phyloP scores from a whole-genome alignment of 2,797 vertebrate species.

The Manis crassicaudata region DNA sequence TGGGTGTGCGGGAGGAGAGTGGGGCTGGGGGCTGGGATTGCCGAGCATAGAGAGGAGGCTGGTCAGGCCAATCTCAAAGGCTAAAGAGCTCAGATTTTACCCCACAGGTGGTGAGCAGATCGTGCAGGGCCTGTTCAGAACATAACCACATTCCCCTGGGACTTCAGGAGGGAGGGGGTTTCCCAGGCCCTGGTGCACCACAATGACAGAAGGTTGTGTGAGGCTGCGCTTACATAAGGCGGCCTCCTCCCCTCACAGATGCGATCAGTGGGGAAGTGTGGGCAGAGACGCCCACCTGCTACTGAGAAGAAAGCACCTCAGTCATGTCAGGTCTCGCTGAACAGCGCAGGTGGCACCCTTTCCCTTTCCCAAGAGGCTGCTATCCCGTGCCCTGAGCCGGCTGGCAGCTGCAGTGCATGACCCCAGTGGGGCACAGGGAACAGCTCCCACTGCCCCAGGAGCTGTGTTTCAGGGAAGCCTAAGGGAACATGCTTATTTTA shows the following conservation, averaged over 20 bases:
- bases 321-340: conserved; percentile 53
- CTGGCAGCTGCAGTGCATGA: background rate
- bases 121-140: background rate
- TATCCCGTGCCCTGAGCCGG: background rate
- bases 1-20: background rate
- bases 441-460: background rate
- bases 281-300: conserved; percentile 72
- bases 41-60: background rate
- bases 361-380: background rate
- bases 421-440: accelerated
- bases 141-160: background rate
- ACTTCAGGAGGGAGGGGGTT: conserved; percentile 1
- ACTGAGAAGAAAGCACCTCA: conserved; percentile 43
- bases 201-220: conserved; percentile 63
- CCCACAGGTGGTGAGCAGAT: background rate
- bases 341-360: background rate
- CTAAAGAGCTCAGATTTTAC: background rate
- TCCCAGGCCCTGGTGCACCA: conserved; percentile 32
- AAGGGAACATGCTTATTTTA: background rate
- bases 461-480: background rate
- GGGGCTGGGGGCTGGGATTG: accelerated
- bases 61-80: background rate
- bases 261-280: conserved; percentile 56
- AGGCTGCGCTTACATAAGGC: conserved; percentile 78
- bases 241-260: conserved; percentile 42